Base-by-base conservation (phyloP, 2,888 invertebrate species). In the Lasius platythorax region DNA sequence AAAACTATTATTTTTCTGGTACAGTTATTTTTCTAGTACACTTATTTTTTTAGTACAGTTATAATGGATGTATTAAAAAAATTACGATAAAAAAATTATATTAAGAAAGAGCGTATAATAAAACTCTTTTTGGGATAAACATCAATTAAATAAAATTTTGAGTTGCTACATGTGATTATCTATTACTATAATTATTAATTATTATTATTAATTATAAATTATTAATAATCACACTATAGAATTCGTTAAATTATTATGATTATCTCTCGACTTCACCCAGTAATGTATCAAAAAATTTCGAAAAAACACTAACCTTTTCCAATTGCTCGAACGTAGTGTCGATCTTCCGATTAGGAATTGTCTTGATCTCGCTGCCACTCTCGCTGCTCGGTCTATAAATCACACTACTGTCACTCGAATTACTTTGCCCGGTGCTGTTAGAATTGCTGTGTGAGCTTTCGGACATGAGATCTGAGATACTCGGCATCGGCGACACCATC, bases 401-500 rank as follows among this genome's bases (percentile, higher is more conserved):
- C 79, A 97, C 97, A 92, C 97, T 97, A 92, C 97, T 96, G 92
- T 97, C 97, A 94, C 97, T 97, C 53, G 97, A 97, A 94, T 97
- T 97, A 87, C 97, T 97, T 84, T 96, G 96, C 2, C 97, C 97
- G 18, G 97, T 97, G 82, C 96, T 96, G 82, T 95, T 95, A 11
- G 95, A 95, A 88, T 95, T 95, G 84, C 95, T 93, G 95, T 95
- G 96, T 83, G 96, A 97, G 94, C 97, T 97, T 94, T 97, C 97
- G 67, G 96, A 97, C 96, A 96, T 97, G 91, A 96, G 96, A 83
- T 96, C 96, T 46, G 95, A 94, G 94, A 95, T 95, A 85, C 96
- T 96, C 88, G 97, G 97, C 96, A 98, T 98, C 3, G 98, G 98
- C 30, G 97, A 97, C 66, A 98, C 97, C 92, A 97, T 96, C 50